A percentile compares a stretch with the other conserved stretches of the same genome.
phyloP scores from a whole-genome alignment of 2,113 vertebrate genomes.

The Myxocyprinus asiaticus region DNA sequence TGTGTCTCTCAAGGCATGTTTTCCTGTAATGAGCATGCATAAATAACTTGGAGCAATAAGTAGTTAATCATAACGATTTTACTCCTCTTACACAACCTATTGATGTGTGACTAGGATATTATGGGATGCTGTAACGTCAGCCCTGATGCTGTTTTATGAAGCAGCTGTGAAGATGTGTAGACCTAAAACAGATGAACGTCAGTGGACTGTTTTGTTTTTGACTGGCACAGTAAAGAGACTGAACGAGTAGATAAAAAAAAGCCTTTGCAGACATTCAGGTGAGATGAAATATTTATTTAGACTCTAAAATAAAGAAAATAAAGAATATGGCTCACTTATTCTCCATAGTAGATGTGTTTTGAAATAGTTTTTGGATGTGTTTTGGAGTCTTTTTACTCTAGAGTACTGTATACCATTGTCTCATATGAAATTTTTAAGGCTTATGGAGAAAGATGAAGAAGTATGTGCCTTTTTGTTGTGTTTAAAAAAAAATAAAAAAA shows the following conservation, averaged over 20 bases:
- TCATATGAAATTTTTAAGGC: background rate
- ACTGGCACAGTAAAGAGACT: background rate
- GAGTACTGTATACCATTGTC: background rate
- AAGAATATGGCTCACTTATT: background rate
- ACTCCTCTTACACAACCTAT: conserved; percentile 47
- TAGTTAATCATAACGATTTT: conserved; percentile 56
- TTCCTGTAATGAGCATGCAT: conserved; percentile 70
- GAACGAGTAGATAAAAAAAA: background rate
- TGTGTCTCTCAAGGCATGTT: conserved; percentile 61
- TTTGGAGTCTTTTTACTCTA: background rate
- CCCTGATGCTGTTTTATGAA: background rate
- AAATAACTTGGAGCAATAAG: conserved; percentile 61
- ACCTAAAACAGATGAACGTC: background rate
- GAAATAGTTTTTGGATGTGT: background rate
- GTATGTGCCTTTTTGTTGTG: background rate
- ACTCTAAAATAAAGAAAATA: no score
- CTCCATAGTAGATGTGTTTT: background rate
- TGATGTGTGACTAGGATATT: conserved; percentile 32
- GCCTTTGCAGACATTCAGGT: background rate
- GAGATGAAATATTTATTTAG: background rate
- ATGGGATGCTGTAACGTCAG: conserved; percentile 45
- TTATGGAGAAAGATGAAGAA: background rate
- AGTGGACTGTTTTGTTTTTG: background rate
- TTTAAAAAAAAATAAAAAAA: background rate
- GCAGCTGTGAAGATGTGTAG: background rate